These are phyloP conservation scores for Saccostrea cuccullata DNA, from an alignment of 1,140 invertebrate genomes.

Conservation along the genomic window DNA sequence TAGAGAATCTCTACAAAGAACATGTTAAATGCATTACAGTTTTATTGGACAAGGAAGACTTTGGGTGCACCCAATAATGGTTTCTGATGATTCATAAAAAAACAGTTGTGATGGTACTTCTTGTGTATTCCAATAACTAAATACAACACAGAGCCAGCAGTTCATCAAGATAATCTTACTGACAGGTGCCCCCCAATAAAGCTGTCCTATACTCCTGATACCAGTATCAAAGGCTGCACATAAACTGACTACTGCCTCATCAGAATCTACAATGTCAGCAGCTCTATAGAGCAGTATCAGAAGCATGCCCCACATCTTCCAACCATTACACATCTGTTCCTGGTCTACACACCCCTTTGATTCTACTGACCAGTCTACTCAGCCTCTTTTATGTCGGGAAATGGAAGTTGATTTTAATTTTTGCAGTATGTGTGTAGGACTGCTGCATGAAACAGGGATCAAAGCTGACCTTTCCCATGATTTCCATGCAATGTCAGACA, in stretches of 20 bases:
- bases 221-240: slow-evolving; percentile 25
- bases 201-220: slow-evolving; percentile 18
- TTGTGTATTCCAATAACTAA: not conserved
- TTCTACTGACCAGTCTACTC: not conserved
- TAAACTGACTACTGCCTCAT: slow-evolving; percentile 24
- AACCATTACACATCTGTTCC: not conserved
- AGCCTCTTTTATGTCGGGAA: slow-evolving; percentile 10
- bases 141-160: not conserved
- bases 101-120: slow-evolving; percentile 1
- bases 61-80: not conserved
- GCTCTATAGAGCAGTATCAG: not conserved
- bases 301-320: slow-evolving; percentile 1
- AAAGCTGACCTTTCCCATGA: slow-evolving; percentile 8
- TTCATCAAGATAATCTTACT: slow-evolving; percentile 7
- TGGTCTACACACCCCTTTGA: slow-evolving; percentile 3
- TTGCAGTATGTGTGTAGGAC: slow-evolving; percentile 6
- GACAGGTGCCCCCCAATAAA: slow-evolving; percentile 32
- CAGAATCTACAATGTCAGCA: not conserved
- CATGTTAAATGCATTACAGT: not conserved
- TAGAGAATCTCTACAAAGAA: not conserved
- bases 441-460: not conserved
- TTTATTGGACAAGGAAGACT: not conserved
- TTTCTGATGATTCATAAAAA: not conserved
- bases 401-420: slow-evolving; percentile 30
- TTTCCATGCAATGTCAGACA: not conserved